Percentiles rank a stretch among this genome's conserved stretches.
These are phyloP conservation scores for Apoda limacodes DNA, from an alignment of 2,888 invertebrate species.

Conservation along the genomic window DNA sequence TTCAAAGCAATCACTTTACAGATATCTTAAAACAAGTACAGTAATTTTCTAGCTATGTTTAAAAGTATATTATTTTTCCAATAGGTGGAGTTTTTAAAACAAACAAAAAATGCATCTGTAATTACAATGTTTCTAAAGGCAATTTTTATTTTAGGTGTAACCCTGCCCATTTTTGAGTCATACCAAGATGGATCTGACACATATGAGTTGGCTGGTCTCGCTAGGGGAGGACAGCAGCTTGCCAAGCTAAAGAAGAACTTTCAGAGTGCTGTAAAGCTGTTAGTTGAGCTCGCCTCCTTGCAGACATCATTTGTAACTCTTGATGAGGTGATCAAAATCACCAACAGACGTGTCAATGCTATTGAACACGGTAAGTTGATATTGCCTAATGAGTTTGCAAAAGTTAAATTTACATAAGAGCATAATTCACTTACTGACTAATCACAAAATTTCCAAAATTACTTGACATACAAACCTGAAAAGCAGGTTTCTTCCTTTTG, in stretches of 20 bases:
- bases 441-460: too few species aligned
- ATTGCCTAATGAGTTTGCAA: too few species aligned
- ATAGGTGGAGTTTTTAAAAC: conserved; percentile 7
- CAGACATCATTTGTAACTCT: conserved; percentile 99
- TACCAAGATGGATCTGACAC: conserved; percentile 96
- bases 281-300: conserved; percentile 97
- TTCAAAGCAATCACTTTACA: background rate
- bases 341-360: conserved; percentile 98
- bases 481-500: too few species aligned
- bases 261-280: conserved; percentile 92
- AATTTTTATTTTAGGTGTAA: conserved; percentile 77
- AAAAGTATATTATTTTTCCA: background rate
- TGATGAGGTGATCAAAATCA: conserved; percentile 99
- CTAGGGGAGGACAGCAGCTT: conserved; percentile 97
- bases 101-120: conserved; percentile 1
- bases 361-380: conserved; percentile 95
- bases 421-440: too few species aligned
- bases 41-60: conserved; percentile 1
- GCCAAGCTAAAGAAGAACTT: conserved; percentile 98
- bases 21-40: background rate
- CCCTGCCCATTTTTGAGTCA: conserved; percentile 93
- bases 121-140: background rate
- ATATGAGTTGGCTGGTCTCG: conserved; percentile 96
- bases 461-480: too few species aligned
- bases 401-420: too few species aligned